Evolutionary conservation across 23 tunicate species (phyloP).

Genomic region (Aplidium turbinatum): DNA sequence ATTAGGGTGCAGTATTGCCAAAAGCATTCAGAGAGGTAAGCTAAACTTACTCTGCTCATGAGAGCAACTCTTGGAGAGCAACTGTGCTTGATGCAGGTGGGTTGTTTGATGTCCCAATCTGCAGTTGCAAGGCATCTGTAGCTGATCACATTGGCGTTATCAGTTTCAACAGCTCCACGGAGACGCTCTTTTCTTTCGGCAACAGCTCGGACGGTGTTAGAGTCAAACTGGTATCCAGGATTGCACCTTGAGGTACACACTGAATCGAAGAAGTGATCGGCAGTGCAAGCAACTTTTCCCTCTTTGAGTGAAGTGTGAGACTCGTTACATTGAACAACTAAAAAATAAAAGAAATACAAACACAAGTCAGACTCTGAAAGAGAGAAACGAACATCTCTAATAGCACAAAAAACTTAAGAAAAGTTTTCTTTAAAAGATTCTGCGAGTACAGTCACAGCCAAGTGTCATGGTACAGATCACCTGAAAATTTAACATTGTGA

Average conservation of each 20-base stretch:
- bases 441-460: no score
- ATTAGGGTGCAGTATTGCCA: no score
- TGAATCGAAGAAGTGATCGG: conserved; percentile 28
- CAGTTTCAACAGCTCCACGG: neutral
- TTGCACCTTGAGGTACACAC: conserved; percentile 30
- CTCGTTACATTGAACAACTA: conserved; percentile 52
- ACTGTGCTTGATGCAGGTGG: conserved; percentile 49
- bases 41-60: conserved; percentile 21
- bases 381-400: neutral
- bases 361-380: neutral
- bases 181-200: neutral
- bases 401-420: no score
- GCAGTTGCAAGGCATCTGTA: conserved; percentile 42
- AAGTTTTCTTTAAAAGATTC: no score
- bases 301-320: conserved; percentile 19
- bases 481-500: no score
- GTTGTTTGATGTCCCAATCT: conserved; percentile 38
- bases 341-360: conserved; percentile 2
- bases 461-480: no score
- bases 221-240: conserved; percentile 43
- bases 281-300: conserved; percentile 45
- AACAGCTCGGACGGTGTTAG: neutral
- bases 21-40: neutral
- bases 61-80: conserved; percentile 43
- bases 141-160: neutral